Conservation (phyloP, 2,113 vertebrate genomes). For the Xiphorhynchus elegans region DNA sequence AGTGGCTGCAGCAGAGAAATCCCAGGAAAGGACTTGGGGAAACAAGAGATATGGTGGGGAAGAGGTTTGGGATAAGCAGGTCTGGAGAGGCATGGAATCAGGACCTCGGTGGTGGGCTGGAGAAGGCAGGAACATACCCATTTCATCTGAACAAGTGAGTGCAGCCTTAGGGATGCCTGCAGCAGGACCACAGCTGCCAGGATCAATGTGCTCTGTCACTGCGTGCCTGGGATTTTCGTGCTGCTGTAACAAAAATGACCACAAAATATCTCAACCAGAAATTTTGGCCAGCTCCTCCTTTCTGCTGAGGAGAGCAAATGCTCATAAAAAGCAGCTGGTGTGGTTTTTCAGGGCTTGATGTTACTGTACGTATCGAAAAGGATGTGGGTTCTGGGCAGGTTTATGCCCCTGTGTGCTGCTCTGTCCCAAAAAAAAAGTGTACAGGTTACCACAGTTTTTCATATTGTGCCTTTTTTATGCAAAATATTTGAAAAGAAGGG, state of each 20-base stretch:
- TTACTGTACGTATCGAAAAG: background rate
- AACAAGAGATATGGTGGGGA: rapidly evolving
- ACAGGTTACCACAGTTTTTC: background rate
- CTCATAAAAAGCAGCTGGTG: background rate
- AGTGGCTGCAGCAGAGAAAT: background rate
- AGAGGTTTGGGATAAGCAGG: background rate
- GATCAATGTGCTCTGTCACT: rapidly evolving
- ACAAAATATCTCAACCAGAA: background rate
- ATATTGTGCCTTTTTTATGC: background rate
- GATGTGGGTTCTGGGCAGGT: background rate
- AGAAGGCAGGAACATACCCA: background rate
- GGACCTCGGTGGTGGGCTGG: background rate
- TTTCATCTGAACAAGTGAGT: background rate
- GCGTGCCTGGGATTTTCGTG: background rate
- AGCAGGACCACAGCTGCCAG: background rate
- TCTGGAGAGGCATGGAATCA: background rate
- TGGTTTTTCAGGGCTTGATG: background rate
- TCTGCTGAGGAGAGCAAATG: background rate
- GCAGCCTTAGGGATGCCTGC: background rate
- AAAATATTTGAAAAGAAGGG: background rate
- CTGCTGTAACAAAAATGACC: background rate
- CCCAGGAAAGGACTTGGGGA: background rate
- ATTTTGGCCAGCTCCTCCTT: background rate
- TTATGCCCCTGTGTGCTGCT: background rate
- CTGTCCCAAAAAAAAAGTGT: background rate